Base-by-base conservation (phyloP, 1,140 invertebrate genomes). In the Probaryconus sp. region DNA sequence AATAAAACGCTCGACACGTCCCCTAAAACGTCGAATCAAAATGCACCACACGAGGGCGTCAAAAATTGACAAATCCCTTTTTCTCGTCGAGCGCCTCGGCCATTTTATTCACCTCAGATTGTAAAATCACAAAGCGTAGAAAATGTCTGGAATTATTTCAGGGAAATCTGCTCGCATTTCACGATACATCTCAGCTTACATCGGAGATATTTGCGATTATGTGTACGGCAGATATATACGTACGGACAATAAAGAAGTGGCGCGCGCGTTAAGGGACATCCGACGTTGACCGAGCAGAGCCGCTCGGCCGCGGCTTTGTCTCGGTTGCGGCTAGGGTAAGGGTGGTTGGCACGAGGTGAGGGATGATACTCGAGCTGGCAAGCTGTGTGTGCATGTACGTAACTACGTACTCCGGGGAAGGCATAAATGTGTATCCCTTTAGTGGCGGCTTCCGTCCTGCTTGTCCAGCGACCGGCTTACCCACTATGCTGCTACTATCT, bases 371-470 rank as follows among this genome's bases (percentile, higher is more conserved):
- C 48, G 50, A 56, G 58, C 40, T 56, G 45, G 21, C 28, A 16
- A 13, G 47, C 48, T 51, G 42, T 58, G 58, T 61, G 67, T 70
- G 56, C 47, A 47, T 63, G 56, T 53, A 64, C 68, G 60, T 64
- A 58, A 64, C 51, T 64, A 78, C 79, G 77, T 71, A 80, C 81
- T 83, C 81, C 73, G 69, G 82, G 81, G 79, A 82, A 80, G 72
- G 80, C 79, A 77, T 81, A 82, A 83, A 82, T 80, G 81, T 80
- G 81, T 80, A 79, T 82, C 80, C 78, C 79, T 83, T 82, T 79
- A 82, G 77, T 78, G 67, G 69, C 68, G 43, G 71, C 60, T 78
- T 77, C 71, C 72, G 71, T 78, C 64, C 72, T 76, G 64, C 72
- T 69, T 79, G 74, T 67, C 68, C 68, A 70, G 63, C 70, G 67